Evolutionary conservation across 2,888 invertebrate genomes (phyloP), one percentile per base, ranked within the genome.

Genomic region (Aleiodes testaceus): DNA sequence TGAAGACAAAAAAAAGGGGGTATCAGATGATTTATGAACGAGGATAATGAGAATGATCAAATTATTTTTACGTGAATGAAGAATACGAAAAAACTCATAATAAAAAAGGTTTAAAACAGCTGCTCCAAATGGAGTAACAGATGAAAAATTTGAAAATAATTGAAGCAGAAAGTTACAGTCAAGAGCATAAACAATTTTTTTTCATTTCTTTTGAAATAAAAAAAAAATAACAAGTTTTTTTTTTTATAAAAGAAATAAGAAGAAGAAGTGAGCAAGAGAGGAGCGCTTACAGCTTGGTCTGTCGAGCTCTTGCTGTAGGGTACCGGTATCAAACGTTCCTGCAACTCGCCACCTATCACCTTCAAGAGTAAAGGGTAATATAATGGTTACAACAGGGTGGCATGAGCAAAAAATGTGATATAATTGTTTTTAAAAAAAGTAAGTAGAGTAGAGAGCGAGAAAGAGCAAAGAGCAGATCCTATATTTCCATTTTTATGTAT

Each of bases 271-370:
- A 91, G 92, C 91, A 91, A 84, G 84, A 87, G 86, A 87, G 85
- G 86, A 86, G 86, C 87, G 94, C 98, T 98, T 98, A 98, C 98
- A 96, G 97, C 97, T 95, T 98, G 98, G 93, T 98, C 98, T 92
- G 97, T 98, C 91, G 97, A 97, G 91, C 96, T 97, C 95, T 97
- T 97, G 97, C 97, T 97, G 95, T 97, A 97, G 91, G 97, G 98
- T 91, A 98, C 97, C 91, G 98, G 97, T 91, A 98, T 97, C 94
- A 98, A 96, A 92, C 97, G 96, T 93, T 97, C 97, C 94, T 97
- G 97, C 93, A 97, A 97, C 93, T 97, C 97, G 92, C 98, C 98
- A 94, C 97, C 97, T 95, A 98, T 98, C 94, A 98, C 97, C 98
- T 98, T 96, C 93, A 95, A 94, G 92, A 94, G 93, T 93, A 94